Percentiles rank a stretch among this genome's conserved stretches.
Evolutionary conservation across 2,888 invertebrate genomes (phyloP).

Genomic region (Luffia ferchaultella): DNA sequence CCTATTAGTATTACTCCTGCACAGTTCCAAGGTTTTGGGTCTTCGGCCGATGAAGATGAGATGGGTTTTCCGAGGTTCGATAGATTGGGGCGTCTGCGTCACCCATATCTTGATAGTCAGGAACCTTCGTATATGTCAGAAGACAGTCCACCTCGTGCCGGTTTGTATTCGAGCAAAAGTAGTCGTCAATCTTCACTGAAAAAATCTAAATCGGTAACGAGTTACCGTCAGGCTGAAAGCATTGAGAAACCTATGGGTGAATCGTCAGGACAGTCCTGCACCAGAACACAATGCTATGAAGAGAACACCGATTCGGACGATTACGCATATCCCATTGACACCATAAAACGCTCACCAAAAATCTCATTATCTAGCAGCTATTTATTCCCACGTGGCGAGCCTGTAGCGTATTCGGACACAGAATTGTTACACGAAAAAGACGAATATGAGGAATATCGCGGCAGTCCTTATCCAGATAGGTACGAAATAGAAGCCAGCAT

Average conservation of each 20-base stretch:
- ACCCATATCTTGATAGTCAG: slow-evolving; percentile 58
- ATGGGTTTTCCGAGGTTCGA: slow-evolving; percentile 73
- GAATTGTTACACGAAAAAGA: slow-evolving; percentile 51
- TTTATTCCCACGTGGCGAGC: slow-evolving; percentile 48
- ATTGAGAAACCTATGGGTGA: slow-evolving; percentile 38
- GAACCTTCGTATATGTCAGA: slow-evolving; percentile 56
- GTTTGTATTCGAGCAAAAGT: slow-evolving; percentile 51
- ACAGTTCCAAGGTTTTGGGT: slow-evolving; percentile 69
- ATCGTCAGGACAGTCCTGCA: slow-evolving; percentile 38
- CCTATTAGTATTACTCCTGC: slow-evolving; percentile 54
- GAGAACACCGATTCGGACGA: slow-evolving; percentile 57
- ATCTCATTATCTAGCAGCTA: slow-evolving; percentile 47
- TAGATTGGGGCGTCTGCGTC: slow-evolving; percentile 62
- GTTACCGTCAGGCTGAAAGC: slow-evolving; percentile 37
- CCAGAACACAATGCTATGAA: slow-evolving; percentile 39
- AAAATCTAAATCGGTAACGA: slow-evolving; percentile 37
- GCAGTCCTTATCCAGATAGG: slow-evolving; percentile 55
- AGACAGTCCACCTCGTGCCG: slow-evolving; percentile 46
- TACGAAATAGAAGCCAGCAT: slow-evolving; percentile 45
- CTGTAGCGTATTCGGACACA: slow-evolving; percentile 51
- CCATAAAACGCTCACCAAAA: slow-evolving; percentile 58
- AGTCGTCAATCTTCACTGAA: slow-evolving; percentile 60
- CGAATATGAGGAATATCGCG: slow-evolving; percentile 50
- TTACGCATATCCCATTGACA: slow-evolving; percentile 58
- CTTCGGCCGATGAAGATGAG: slow-evolving; percentile 71